Percentiles rank a stretch among this genome's conserved stretches.
These are phyloP conservation scores for Xiphorhynchus elegans DNA, from an alignment of 2,113 vertebrate species.

Conservation along the genomic window DNA sequence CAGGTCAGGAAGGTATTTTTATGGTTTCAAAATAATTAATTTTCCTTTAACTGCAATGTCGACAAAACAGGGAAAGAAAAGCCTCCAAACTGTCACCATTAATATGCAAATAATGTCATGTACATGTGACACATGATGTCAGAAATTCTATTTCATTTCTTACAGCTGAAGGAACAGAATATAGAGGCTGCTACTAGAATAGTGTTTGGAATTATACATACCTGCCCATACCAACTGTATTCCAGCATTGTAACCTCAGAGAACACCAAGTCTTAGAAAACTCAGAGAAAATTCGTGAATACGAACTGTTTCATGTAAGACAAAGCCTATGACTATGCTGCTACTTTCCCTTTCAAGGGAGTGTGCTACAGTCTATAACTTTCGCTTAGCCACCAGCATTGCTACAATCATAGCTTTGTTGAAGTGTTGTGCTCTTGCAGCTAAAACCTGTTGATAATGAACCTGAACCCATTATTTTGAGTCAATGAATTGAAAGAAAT, in stretches of 20 bases:
- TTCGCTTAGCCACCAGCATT: slow-evolving; percentile 71
- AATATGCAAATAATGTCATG: slow-evolving; percentile 42
- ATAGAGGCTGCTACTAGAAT: background rate
- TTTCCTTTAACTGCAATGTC: background rate
- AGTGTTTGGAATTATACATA: slow-evolving; percentile 76
- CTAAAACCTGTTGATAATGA: slow-evolving; percentile 99
- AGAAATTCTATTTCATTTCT: slow-evolving; percentile 64
- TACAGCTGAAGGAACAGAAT: slow-evolving; percentile 50
- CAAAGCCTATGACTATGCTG: slow-evolving; percentile 59
- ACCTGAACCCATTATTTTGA: slow-evolving; percentile 99
- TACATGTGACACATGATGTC: slow-evolving; percentile 46
- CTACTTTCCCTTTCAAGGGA: slow-evolving; percentile 69
- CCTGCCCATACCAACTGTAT: slow-evolving; percentile 97
- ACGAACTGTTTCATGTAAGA: slow-evolving; percentile 67
- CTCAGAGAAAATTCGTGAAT: slow-evolving; percentile 57
- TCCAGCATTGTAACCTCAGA: slow-evolving; percentile 87
- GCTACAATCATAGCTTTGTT: slow-evolving; percentile 83
- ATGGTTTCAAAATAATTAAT: background rate
- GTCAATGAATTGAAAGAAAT: slow-evolving; percentile 99
- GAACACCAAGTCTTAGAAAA: slow-evolving; percentile 61
- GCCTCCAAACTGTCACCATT: background rate
- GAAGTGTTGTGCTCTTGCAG: slow-evolving; percentile 90
- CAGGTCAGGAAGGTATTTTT: background rate
- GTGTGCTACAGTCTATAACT: slow-evolving; percentile 70
- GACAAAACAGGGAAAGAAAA: background rate